These are phyloP conservation scores for Cyprinodon tularosa DNA, from an alignment of 2,113 vertebrate species.

Conservation along the genomic window DNA sequence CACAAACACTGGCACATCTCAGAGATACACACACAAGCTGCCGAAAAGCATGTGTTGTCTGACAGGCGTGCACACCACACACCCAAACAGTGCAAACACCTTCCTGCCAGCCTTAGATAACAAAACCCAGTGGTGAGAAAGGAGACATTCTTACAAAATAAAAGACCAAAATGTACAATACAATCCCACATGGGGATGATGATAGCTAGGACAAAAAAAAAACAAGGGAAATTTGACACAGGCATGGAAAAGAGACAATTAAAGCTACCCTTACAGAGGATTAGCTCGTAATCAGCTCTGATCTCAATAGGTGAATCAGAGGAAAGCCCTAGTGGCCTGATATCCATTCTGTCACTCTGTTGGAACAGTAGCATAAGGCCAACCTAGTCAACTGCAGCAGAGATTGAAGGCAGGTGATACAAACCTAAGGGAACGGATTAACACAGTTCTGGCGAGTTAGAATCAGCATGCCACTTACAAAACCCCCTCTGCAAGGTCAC, in stretches of 20 bases:
- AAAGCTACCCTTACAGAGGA: constrained; percentile 50
- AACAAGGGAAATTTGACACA: constrained; percentile 14
- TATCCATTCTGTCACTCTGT: constrained; percentile 59
- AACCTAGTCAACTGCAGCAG: constrained; percentile 50
- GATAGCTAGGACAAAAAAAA: constrained; percentile 18
- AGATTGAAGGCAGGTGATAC: constrained; percentile 57
- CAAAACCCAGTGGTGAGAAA: constrained; percentile 45
- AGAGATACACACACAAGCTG: background rate
- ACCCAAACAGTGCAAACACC: constrained; percentile 16
- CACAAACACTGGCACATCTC: constrained; percentile 10
- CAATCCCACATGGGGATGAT: constrained; percentile 34
- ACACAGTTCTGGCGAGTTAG: constrained; percentile 63
- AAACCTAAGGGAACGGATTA: constrained; percentile 69
- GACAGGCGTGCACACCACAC: constrained; percentile 8
- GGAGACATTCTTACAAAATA: constrained; percentile 45
- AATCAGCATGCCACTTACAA: constrained; percentile 39
- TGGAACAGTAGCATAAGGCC: constrained; percentile 47
- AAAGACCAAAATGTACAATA: constrained; percentile 43
- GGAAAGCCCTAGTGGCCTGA: constrained; percentile 49
- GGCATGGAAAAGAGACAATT: constrained; percentile 23
- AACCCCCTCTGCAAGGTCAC: constrained; percentile 45
- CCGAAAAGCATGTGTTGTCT: constrained; percentile 14
- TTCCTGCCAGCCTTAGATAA: constrained; percentile 56
- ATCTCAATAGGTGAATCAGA: constrained; percentile 59
- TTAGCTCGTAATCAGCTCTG: constrained; percentile 61